These are phyloP conservation scores for Drosophila parvula DNA, from an alignment of 1,140 invertebrate species.

Conservation along the genomic window DNA sequence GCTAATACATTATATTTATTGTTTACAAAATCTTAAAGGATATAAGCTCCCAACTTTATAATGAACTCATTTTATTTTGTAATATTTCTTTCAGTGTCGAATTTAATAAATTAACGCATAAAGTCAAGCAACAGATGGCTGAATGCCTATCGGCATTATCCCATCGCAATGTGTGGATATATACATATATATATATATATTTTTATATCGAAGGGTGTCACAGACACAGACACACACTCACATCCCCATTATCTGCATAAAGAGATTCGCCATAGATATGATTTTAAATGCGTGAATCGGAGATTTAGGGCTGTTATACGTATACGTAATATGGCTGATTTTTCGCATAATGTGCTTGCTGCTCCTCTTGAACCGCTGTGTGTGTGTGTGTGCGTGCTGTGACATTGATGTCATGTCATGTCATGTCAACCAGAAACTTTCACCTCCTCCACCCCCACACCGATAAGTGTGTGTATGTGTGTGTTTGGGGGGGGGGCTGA, in stretches of 20 bases:
- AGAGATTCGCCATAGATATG: constrained; percentile 71
- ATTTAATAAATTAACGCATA: constrained; percentile 13
- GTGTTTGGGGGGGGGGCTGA: constrained; percentile 20
- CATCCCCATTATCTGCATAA: constrained; percentile 62
- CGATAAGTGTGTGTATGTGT: constrained; percentile 2
- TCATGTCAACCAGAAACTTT: constrained; percentile 65
- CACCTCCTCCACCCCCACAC: neutral
- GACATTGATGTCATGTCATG: constrained; percentile 75
- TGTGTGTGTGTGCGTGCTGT: constrained; percentile 40
- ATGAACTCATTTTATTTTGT: neutral
- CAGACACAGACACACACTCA: constrained; percentile 21
- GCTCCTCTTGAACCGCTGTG: constrained; percentile 40
- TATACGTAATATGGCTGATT: constrained; percentile 18
- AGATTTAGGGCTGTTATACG: constrained; percentile 12
- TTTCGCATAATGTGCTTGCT: constrained; percentile 26
- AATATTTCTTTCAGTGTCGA: neutral
- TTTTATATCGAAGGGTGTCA: constrained; percentile 19
- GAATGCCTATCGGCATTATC: constrained; percentile 12
- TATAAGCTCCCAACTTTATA: too few species aligned
- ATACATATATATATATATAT: neutral
- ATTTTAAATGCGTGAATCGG: constrained; percentile 58
- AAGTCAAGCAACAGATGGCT: constrained; percentile 22
- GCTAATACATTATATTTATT: too few species aligned
- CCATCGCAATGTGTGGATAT: constrained; percentile 11
- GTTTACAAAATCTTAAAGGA: too few species aligned